Evolutionary conservation across 64 coral and sea anemone species (phyloP), one percentile per base, ranked within the genome.

Genomic region (Stichodactyla mertensii): DNA sequence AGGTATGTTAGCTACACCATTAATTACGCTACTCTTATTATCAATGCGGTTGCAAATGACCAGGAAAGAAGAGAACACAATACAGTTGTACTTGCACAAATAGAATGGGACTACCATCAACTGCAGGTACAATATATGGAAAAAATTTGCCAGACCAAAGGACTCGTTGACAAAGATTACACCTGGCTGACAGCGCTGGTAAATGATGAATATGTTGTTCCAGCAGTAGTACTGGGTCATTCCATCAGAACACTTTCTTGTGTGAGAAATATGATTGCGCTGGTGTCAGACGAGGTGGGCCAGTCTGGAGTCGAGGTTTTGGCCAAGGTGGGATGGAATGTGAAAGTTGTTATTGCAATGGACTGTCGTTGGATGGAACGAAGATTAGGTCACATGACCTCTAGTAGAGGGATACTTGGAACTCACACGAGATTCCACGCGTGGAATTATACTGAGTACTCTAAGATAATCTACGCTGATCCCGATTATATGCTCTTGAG

Each of bases 291-390:
- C 6, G 79, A 84, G 0, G 86, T 92, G 7, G 83, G 53, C 19
- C 24, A 84, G 8, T 51, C 71, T 58, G 51, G 87, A 11, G 18
- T 56, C 16, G 71, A 69, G 81, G 87, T 59, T 54, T 31, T 92
- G 0, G 62, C 59, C 6, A 84, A 64, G 31, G 87, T 90, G 54
- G 97, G 93, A 31, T 99, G 88, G 90, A 61, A 58, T 11, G 78
- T 88, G 52, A 90, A 64, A 18, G 56, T 90, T 61, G 93, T 99
- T 52, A 87, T 85, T 55, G 92, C 87, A 19, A 92, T 99, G 89
- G 90, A 99, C 52, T 95, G 97, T 59, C 51, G 92, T 22, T 99
- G 97, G 97, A 92, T 99, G 85, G 93, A 99, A 45, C 31, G 26
- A 52, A 90, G 87, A 79, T 26, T 92, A 55, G 88, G 97, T 3